Evolutionary conservation across 1,140 invertebrate species (phyloP), one percentile per base, ranked within the genome.

Genomic region (Anthonomus grandis): DNA sequence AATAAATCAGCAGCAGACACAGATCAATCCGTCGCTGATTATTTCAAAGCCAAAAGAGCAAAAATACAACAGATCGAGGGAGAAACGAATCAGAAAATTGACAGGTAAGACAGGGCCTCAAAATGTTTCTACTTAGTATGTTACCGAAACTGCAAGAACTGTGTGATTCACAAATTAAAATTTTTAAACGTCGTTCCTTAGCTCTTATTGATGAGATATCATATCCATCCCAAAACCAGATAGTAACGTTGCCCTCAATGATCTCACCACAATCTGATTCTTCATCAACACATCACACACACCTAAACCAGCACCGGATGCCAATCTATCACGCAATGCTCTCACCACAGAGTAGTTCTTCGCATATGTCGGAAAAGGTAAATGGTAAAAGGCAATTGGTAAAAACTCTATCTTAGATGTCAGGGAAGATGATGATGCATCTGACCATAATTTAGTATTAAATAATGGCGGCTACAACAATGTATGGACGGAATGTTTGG

Each of bases 41-140:
- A 66, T 42, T 64, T 66, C 49, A 60, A 57, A 57, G 60, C 58
- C 22, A 64, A 66, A 60, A 63, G n/a, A 59, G 50, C 46, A 36
- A 63, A 51, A 39, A 37, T 63, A 25, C 37, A 56, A 49, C 36
- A 37, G 22, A 37, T n/a, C n/a, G n/a, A n/a, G n/a, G n/a, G n/a
- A n/a, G n/a, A n/a, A n/a, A n/a, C n/a, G n/a, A n/a, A n/a, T n/a
- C 19, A 55, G 19, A 64, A 53, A 49, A 60, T 50, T 59, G 56
- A 63, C 42, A 57, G 44, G 34, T 25, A 65, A n/a, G n/a, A 57
- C 21, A 66, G 48, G 50, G 27, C n/a, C 49, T 63, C 38, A 65
- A 60, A 50, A 66, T 64, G 63, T 66, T 66, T 50, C 39, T 65
- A 37, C 56, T 65, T 37, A 67, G 57, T 41, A 55, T 67, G 59